Evolutionary conservation across 2,113 vertebrate species (phyloP).

Genomic region (Gadus macrocephalus): DNA sequence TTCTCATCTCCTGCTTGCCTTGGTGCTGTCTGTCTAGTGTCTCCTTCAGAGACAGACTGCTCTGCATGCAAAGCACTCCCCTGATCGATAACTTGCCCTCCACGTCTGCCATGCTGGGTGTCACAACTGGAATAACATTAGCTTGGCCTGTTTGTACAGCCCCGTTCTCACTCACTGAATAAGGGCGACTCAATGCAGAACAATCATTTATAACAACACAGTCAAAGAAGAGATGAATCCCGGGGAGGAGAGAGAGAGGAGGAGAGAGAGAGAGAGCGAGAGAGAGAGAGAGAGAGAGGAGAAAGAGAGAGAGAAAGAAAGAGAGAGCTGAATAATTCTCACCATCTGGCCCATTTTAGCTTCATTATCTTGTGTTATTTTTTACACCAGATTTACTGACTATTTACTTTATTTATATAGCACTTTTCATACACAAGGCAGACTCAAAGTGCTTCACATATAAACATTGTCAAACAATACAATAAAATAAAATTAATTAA

Average conservation of each 20-base stretch:
- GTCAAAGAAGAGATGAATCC: slow-evolving; percentile 25
- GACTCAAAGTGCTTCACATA: too few relatives aligned
- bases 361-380: too few relatives aligned
- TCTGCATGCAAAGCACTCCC: slow-evolving; percentile 61
- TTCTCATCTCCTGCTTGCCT: slow-evolving; percentile 17
- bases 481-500: too few relatives aligned
- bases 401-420: too few relatives aligned
- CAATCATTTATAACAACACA: slow-evolving; percentile 53
- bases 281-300: neutral
- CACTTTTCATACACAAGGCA: too few relatives aligned
- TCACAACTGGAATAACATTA: slow-evolving; percentile 61
- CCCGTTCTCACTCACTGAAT: slow-evolving; percentile 44
- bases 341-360: neutral
- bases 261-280: neutral
- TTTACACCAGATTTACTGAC: too few relatives aligned
- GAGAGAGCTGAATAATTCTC: too few relatives aligned
- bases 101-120: slow-evolving; percentile 43
- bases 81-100: slow-evolving; percentile 53
- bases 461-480: too few relatives aligned
- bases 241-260: neutral
- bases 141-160: slow-evolving; percentile 58
- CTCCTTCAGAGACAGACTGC: slow-evolving; percentile 53
- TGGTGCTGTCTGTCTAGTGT: slow-evolving; percentile 45
- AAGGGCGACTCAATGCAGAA: slow-evolving; percentile 52
- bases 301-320: too few relatives aligned